Evolutionary conservation across 92 coral and sea anemone species (phyloP), one percentile per base, ranked within the genome.

Genomic region (Siderastrea radians): DNA sequence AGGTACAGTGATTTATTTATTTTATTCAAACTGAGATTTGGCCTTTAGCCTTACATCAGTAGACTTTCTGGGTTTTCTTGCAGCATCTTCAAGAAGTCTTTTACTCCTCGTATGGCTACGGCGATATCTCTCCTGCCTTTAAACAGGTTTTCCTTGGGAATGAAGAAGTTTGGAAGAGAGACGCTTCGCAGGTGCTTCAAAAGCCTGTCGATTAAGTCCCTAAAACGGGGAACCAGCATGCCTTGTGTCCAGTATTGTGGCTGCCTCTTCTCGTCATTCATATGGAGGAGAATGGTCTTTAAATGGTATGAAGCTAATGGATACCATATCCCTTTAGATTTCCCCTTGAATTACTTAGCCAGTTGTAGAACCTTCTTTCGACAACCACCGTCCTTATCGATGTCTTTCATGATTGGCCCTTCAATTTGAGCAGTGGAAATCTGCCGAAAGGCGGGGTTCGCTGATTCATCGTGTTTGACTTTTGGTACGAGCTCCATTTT

Each of bases 271-370:
- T 26, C 38, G 38, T 26, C 38, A 26, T 26, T 26, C 38, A 26
- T 26, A 26, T 26, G 38, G 38, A 26, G 38, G 0, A 26, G 38
- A 26, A 69, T 87, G 60, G 62, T 81, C 50, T 87, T 87, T 10
- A 87, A 51, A 49, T 87, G 87, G 57, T 87, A 87, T 46, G 91
- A 70, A 5, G 91, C 91, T 17, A 87, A 44, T 19, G 74, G 79
- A 60, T 80, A 59, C 74, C 91, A 80, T 19, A 19, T 9, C 16
- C 58, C 81, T 38, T 16, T 8, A 1, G 87, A 61, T 62, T 70
- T 77, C 11, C 78, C 46, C 78, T 65, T 84, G 72, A 89, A 84
- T 70, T 89, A 77, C 71, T 89, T 89, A 2, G 90, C 92, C 60
- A 89, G 79, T 49, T 89, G 89, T 4, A 89, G 90, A 50, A 89